Evolutionary conservation across 2,888 invertebrate species (phyloP).

Genomic region (Platycnemis pennipes): DNA sequence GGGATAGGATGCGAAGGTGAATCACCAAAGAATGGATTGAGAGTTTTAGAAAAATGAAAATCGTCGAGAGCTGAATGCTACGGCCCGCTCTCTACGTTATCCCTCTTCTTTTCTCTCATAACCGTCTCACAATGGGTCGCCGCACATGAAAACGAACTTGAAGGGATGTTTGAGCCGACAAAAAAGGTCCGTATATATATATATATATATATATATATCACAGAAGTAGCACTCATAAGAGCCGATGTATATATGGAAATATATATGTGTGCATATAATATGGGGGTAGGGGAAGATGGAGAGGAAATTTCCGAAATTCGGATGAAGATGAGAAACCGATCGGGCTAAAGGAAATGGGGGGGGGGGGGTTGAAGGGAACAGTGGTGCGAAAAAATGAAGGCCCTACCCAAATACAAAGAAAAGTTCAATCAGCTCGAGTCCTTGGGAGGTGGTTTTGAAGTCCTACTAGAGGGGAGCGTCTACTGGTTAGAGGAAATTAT

Average conservation of each 20-base stretch:
- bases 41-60: not conserved
- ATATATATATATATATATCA: not conserved
- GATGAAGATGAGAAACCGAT: not conserved
- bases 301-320: no score
- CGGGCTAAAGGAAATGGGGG: not conserved
- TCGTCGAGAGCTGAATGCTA: not conserved
- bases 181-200: not conserved
- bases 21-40: not conserved
- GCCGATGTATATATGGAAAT: no score
- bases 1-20: no score
- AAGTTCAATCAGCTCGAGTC: no score
- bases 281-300: not conserved
- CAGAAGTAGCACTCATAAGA: no score
- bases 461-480: no score
- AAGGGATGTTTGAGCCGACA: not conserved
- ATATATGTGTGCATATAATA: no score
- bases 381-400: no score
- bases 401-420: no score
- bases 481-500: no score
- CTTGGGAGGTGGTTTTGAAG: no score
- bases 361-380: not conserved
- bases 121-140: not conserved
- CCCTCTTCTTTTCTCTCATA: not conserved
- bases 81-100: not conserved
- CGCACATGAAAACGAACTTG: constrained; percentile 52